Evolutionary conservation across 2,888 invertebrate species (phyloP).

Genomic region (Patella pellucida): DNA sequence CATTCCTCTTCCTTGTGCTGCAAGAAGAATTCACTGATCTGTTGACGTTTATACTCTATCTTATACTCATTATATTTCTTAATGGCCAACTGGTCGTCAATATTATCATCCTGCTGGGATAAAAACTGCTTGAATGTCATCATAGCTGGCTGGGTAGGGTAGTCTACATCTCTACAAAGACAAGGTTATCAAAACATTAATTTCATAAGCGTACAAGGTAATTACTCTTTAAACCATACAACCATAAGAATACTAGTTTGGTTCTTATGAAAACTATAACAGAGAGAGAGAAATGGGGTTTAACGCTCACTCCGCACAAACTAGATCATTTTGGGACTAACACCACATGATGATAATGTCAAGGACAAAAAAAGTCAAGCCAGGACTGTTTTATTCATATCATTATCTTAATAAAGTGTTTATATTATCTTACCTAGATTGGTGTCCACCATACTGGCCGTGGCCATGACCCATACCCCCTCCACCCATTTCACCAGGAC

Average conservation of each 20-base stretch:
- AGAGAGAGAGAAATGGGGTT: too few relatives aligned
- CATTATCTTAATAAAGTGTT: neutral
- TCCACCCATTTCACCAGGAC: constrained; percentile 28
- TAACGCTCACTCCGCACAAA: too few relatives aligned
- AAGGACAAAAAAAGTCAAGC: too few relatives aligned
- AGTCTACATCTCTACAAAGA: constrained; percentile 33
- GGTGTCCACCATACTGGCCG: constrained; percentile 45
- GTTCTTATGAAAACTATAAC: too few relatives aligned
- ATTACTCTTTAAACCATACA: too few relatives aligned
- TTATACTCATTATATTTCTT: constrained; percentile 99
- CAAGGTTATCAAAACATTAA: too few relatives aligned
- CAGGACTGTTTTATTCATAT: too few relatives aligned
- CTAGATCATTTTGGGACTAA: too few relatives aligned
- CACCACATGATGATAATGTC: too few relatives aligned
- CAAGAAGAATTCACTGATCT: constrained; percentile 98
- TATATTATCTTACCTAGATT: constrained; percentile 43
- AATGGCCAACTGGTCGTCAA: constrained; percentile 93
- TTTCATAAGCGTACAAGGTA: too few relatives aligned
- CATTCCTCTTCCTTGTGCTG: constrained; percentile 99
- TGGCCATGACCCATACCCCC: constrained; percentile 31
- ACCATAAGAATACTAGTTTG: too few relatives aligned
- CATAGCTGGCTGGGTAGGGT: constrained; percentile 92
- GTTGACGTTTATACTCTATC: constrained; percentile 94
- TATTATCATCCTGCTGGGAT: constrained; percentile 95
- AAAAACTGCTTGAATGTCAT: constrained; percentile 97